phyloP scores from a whole-genome alignment of 2,888 invertebrate species.

The Lasioglossum pauxillum region DNA sequence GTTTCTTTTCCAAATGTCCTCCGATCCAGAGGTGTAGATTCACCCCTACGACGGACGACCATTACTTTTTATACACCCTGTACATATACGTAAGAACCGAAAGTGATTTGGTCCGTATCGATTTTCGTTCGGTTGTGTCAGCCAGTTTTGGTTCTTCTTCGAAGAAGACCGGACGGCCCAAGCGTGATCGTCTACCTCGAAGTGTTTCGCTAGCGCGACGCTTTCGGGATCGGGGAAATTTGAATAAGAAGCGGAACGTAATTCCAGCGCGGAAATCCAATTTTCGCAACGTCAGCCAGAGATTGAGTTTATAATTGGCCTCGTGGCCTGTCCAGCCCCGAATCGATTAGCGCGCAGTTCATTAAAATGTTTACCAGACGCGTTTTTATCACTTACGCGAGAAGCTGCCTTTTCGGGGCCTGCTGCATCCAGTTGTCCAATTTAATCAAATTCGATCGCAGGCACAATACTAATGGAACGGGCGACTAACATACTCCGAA shows the following conservation, averaged over 20 bases:
- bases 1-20: too few species aligned
- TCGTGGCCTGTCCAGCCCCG: constrained; percentile 22
- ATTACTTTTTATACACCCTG: too few species aligned
- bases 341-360: constrained; percentile 51
- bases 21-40: too few species aligned
- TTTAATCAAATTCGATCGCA: background rate
- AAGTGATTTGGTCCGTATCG: background rate
- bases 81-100: background rate
- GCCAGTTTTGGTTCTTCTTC: background rate
- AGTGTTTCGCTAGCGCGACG: constrained; percentile 9
- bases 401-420: background rate
- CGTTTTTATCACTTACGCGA: constrained; percentile 34
- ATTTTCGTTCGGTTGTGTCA: constrained; percentile 7
- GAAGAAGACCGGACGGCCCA: background rate
- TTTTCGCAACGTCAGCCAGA: constrained; percentile 56
- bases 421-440: background rate
- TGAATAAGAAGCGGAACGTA: constrained; percentile 45
- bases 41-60: too few species aligned
- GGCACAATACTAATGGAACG: background rate
- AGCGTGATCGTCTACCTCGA: background rate
- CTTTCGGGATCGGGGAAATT: constrained; percentile 36
- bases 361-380: constrained; percentile 51
- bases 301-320: constrained; percentile 59
- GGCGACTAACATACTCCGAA: too few species aligned
- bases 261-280: constrained; percentile 43